A percentile compares a stretch with the other conserved stretches of the same genome.
phyloP scores from a whole-genome alignment of 2,888 invertebrate species.

The Stenodema calcarata region DNA sequence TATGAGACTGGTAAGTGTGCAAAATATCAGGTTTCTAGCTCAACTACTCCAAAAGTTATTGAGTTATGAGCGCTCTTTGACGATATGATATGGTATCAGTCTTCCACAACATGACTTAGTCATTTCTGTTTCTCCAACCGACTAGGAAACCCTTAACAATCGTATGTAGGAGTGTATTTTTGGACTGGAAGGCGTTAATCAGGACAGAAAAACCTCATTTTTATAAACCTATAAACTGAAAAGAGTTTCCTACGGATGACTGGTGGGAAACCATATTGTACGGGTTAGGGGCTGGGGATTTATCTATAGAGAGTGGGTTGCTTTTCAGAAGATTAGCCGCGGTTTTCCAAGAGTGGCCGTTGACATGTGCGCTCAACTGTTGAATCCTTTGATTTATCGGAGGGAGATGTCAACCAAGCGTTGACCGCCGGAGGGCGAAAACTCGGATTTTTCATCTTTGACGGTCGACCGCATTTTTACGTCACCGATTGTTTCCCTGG shows the following conservation, averaged over 20 bases:
- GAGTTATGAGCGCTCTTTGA: too few species aligned
- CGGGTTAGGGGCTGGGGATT: neutral
- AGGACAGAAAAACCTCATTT: neutral
- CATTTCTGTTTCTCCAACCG: too few species aligned
- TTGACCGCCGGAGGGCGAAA: constrained; percentile 5
- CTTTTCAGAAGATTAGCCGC: constrained; percentile 35
- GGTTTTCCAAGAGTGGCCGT: constrained; percentile 21
- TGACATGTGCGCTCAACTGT: constrained; percentile 47
- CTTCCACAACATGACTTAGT: too few species aligned
- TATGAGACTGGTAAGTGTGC: neutral
- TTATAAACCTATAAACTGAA: neutral
- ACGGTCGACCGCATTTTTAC: constrained; percentile 17
- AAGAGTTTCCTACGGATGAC: neutral
- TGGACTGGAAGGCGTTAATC: neutral
- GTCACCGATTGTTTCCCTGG: neutral
- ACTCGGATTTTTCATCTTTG: constrained; percentile 26
- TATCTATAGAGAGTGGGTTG: neutral
- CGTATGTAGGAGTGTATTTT: neutral
- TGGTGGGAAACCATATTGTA: neutral
- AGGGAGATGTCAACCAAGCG: constrained; percentile 7
- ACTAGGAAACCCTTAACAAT: too few species aligned
- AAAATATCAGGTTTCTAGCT: neutral
- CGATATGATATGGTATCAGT: too few species aligned
- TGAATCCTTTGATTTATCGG: constrained; percentile 46
- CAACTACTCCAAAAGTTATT: too few species aligned